Base-by-base conservation (phyloP, 35 echinoderm and acorn worm species). In the Stichopus chloronotus region DNA sequence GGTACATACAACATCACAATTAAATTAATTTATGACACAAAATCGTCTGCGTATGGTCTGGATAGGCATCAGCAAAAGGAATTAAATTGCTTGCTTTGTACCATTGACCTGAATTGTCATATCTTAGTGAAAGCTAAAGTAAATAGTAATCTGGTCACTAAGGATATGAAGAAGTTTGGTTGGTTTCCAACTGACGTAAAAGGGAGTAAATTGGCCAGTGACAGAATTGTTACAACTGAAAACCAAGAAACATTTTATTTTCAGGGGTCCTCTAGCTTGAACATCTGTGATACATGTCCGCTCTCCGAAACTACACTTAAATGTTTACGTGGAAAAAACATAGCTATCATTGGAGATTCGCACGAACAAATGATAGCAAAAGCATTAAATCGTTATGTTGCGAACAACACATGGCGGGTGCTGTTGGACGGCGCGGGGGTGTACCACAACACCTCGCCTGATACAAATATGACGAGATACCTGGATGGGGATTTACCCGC, bases 41-140 rank as follows among this genome's bases (percentile, higher is more conserved):
- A 82, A 82, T 82, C 79, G 6, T 61, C 86, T 7, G 86, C 86
- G 16, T 88, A 88, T 53, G 86, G 86, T 10, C 8, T 88, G 4
- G 86, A 88, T 59, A 71, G 30, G n/a, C 58, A 16, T 23, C 86
- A 88, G 25, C 25, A 24, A 71, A 88, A 88, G 58, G 86, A 88
- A 61, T n/a, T 88, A 30, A 57, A 88, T 23, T 65, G 58, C 0
- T 3, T 16, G 5, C 9, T 88, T 10, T 88, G 86, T 88, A 5
- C 4, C 12, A 8, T 11, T 9, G 65, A 88, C 58, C 12, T 19
- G 9, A 88, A 57, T 63, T 88, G 86, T 19, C 30, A 88, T 9
- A 21, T 65, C 2, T 30, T 22, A 21, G 19, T 88, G 86, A 14
- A 61, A n/a, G 86, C 14, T 5, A 52, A 65, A 22, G 8, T 88